Evolutionary conservation across 2,888 invertebrate genomes (phyloP).

Genomic region (Bedellia somnulentella): DNA sequence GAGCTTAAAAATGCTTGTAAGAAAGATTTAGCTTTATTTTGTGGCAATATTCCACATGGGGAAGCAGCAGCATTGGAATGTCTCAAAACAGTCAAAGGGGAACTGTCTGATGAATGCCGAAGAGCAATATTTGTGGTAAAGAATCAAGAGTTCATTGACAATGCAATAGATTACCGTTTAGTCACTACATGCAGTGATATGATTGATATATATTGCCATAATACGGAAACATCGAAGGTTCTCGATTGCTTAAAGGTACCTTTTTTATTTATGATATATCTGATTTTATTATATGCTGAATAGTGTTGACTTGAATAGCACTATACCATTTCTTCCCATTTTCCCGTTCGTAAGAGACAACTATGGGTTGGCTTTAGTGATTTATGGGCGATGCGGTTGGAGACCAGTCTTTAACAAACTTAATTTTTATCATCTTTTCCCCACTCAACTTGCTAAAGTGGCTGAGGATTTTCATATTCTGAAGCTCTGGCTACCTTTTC

Average conservation of each 20-base stretch:
- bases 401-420: no score
- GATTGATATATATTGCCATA: conserved; percentile 82
- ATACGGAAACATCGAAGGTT: conserved; percentile 67
- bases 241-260: conserved; percentile 78
- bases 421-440: no score
- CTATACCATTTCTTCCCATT: no score
- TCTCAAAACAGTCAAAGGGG: conserved; percentile 65
- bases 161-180: conserved; percentile 84
- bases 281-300: no score
- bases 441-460: no score
- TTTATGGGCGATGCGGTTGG: no score
- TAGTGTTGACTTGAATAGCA: no score
- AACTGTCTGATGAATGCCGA: conserved; percentile 71
- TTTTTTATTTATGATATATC: no score
- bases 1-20: conserved; percentile 81
- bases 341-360: no score
- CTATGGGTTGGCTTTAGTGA: no score
- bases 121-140: conserved; percentile 82
- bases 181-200: conserved; percentile 82
- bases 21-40: conserved; percentile 74
- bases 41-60: conserved; percentile 68
- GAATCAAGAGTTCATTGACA: conserved; percentile 83
- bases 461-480: no score
- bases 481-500: no score
- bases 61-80: conserved; percentile 80